These are phyloP conservation scores for Hypercompe scribonia DNA, from an alignment of 2,888 invertebrate species.

Conservation along the genomic window DNA sequence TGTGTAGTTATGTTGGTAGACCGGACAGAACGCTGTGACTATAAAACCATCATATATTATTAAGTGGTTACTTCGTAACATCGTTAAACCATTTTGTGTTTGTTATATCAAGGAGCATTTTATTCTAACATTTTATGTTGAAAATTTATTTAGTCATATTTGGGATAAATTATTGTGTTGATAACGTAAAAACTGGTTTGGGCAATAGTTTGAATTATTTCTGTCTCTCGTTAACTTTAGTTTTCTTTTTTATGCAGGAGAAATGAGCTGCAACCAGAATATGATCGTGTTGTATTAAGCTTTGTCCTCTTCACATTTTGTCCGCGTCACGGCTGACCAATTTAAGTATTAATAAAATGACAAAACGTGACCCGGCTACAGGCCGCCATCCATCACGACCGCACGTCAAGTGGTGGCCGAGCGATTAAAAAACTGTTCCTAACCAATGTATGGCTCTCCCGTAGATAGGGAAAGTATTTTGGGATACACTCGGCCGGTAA, in stretches of 20 bases:
- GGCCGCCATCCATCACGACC: conserved; percentile 81
- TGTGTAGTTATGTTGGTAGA: conserved; percentile 34
- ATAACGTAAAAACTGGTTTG: conserved; percentile 32
- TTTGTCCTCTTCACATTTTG: conserved; percentile 70
- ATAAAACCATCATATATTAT: conserved; percentile 56
- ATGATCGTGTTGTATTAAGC: conserved; percentile 59
- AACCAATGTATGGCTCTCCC: conserved; percentile 69
- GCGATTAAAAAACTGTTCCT: conserved; percentile 83
- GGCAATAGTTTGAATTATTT: too few relatives aligned
- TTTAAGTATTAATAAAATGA: conserved; percentile 87
- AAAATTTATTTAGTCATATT: conserved; percentile 28
- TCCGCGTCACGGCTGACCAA: conserved; percentile 81
- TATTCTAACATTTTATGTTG: conserved; percentile 18
- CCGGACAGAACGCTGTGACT: conserved; percentile 57
- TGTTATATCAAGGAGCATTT: conserved; percentile 27
- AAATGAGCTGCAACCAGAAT: conserved; percentile 51
- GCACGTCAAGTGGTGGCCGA: conserved; percentile 80
- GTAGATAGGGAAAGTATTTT: conserved; percentile 75
- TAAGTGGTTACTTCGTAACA: conserved; percentile 35
- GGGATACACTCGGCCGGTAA: conserved; percentile 77
- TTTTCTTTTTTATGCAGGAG: conserved; percentile 42
- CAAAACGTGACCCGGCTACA: conserved; percentile 80
- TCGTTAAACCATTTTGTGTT: conserved; percentile 39
- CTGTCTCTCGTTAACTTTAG: conserved; percentile 36
- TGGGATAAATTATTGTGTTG: conserved; percentile 23